These are phyloP conservation scores for Parotocinclus haroldoi DNA, from an alignment of 2,797 vertebrate genomes.

Conservation along the genomic window DNA sequence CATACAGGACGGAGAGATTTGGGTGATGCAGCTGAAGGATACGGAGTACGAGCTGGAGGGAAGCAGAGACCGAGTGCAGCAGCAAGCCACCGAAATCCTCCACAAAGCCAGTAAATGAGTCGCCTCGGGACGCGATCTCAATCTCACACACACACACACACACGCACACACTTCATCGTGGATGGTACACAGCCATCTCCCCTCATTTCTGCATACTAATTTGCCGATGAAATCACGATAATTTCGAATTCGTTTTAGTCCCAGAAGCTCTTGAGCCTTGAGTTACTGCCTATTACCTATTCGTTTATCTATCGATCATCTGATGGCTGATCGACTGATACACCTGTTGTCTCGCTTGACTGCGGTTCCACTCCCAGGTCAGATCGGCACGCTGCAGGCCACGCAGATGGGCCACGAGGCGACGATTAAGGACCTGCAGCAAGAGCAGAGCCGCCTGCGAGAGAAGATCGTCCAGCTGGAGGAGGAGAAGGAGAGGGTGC, in stretches of 20 bases:
- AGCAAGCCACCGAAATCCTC: constrained; percentile 93
- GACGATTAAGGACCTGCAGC: constrained; percentile 92
- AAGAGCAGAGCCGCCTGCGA: constrained; percentile 86
- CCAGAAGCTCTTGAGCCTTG: too few relatives aligned
- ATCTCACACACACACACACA: constrained; percentile 13
- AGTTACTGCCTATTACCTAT: too few relatives aligned
- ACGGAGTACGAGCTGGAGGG: constrained; percentile 91
- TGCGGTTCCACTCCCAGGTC: constrained; percentile 77
- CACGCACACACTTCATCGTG: neutral
- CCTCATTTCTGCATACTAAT: constrained; percentile 22
- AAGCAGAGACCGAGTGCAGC: constrained; percentile 88
- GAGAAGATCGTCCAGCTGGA: constrained; percentile 87
- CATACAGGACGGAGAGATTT: constrained; percentile 88
- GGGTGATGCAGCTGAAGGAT: constrained; percentile 95
- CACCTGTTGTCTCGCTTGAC: too few relatives aligned
- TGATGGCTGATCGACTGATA: too few relatives aligned
- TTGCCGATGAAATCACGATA: neutral
- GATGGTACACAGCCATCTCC: constrained; percentile 16
- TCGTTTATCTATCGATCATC: too few relatives aligned
- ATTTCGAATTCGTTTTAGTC: neutral
- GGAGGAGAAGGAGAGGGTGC: constrained; percentile 85
- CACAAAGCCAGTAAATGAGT: constrained; percentile 73
- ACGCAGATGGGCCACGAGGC: constrained; percentile 96
- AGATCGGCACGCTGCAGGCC: constrained; percentile 94
- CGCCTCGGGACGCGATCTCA: constrained; percentile 32